Evolutionary conservation across 2,888 invertebrate species (phyloP), one percentile per base, ranked within the genome.

Genomic region (Pandemis heparana): DNA sequence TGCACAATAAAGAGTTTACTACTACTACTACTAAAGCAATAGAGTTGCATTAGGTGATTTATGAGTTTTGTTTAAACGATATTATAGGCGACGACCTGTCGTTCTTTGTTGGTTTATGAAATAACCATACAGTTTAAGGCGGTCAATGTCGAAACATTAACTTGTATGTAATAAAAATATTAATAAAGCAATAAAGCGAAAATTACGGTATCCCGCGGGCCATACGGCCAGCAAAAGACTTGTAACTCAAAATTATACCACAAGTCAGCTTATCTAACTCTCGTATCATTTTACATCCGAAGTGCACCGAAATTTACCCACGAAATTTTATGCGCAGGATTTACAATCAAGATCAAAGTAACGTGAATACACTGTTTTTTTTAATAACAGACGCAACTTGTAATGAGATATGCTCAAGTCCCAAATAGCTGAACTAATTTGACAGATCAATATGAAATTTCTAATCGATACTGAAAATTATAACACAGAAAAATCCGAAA

Each of bases 121-220:
- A 56, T 53, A 18, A 16, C n/a, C 51, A 6, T 14, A 53, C 3
- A 23, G 23, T 18, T 23, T 56, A 18, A 23, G 56, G 18, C 23
- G 56, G 23, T 12, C 53, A 53, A 53, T 56, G 23, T 4, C 56
- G 23, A 23, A 56, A 56, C 23, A 5, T 56, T 12, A 56, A 12
- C 23, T 56, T 56, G 1, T 12, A 23, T 56, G 0, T 23, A 10
- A 56, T 12, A 23, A 46, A 23, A 41, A 63, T 14, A 23, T 63
- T 46, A 63, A 18, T 46, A 63, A 5, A 23, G 46, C 76, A 79
- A 81, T 78, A 70, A 77, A 77, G 73, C 73, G 67, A 79, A 77
- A 72, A 77, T 76, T 75, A 75, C 76, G 74, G 71, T 75, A 75
- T 76, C 85, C 81, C 75, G 46, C 75, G 79, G 82, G 79, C 56